A percentile compares a stretch with the other conserved stretches of the same genome.
Conservation (phyloP, 2,888 invertebrate genomes). For the Lochmaea crataegi region DNA sequence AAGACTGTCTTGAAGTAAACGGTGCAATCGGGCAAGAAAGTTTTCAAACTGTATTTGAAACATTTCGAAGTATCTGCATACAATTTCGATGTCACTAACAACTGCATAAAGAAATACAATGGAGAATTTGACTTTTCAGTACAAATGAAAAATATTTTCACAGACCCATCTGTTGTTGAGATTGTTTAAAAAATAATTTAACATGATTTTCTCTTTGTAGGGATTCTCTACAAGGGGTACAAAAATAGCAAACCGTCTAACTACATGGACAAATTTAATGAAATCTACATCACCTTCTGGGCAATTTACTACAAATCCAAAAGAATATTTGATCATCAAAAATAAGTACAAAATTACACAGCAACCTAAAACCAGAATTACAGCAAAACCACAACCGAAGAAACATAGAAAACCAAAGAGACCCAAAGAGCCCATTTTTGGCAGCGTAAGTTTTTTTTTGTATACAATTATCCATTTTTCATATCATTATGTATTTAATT, state of each 20-base stretch:
- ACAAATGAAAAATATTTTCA: too few species aligned
- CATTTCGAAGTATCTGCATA: too few species aligned
- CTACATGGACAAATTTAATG: constrained; percentile 87
- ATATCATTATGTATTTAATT: too few species aligned
- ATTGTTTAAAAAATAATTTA: too few species aligned
- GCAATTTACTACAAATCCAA: constrained; percentile 78
- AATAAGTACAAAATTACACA: constrained; percentile 21
- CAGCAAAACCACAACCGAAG: not conserved
- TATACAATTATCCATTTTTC: not conserved
- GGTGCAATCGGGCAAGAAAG: too few species aligned
- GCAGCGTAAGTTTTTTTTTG: constrained; percentile 5
- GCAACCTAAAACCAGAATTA: not conserved
- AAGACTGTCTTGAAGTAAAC: too few species aligned
- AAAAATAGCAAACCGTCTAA: constrained; percentile 79
- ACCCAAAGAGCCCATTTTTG: not conserved
- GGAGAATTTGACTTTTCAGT: too few species aligned
- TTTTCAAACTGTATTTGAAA: too few species aligned
- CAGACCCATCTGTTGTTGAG: too few species aligned
- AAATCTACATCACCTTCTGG: constrained; percentile 79
- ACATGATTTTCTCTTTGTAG: constrained; percentile 61
- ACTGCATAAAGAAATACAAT: too few species aligned
- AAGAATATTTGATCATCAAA: constrained; percentile 62
- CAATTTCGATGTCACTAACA: too few species aligned
- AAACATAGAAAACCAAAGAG: constrained; percentile 4
- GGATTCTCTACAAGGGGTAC: constrained; percentile 96